Base-by-base conservation (phyloP, 2,888 invertebrate species). In the Apodemia duryi region DNA sequence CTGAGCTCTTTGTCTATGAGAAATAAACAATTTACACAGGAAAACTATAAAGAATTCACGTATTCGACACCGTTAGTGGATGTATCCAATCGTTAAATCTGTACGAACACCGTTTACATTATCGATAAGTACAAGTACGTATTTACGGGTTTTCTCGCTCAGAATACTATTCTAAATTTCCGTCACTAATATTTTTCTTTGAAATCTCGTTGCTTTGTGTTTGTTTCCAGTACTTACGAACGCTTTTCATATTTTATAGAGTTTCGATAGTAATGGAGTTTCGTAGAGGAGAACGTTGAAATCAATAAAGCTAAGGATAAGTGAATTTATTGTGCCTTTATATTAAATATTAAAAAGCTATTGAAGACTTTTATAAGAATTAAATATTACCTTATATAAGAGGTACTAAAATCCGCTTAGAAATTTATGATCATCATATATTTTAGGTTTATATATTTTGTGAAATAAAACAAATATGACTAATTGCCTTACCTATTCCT, bases 11-110 rank as follows among this genome's bases (percentile, higher is more conserved):
- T 43, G 11, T 43, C 43, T 43, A 43, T 13, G 6, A 46, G 46
- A 46, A 46, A 46, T 54, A 57, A 57, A 54, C 29, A 29, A 28
- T 32, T 1, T 5, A 13, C 10, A 32, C 57, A 32, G 54, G 29
- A 10, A 54, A 54, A 10, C 38, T 29, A 29, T 54, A 46, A 46
- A 46, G 46, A 46, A 54, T 54, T 54, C 54, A 54, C 29, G 28
- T 10, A 11, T 28, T 54, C 54, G 9, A 54, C 28, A 54, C 54
- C 28, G 52, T 52, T 52, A 52, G 54, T 54, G 64, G 69, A 77
- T 75, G 79, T 77, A 82, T 78, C 77, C 79, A 78, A 70, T 76
- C 77, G 77, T 76, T 75, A 81, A 80, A 80, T 79, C 79, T 77
- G 73, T 69, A 69, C 71, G 71, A 71, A 66, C 65, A 65, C 71